These are phyloP conservation scores for Drosophila merina DNA, from an alignment of 2,888 invertebrate genomes.

Conservation along the genomic window DNA sequence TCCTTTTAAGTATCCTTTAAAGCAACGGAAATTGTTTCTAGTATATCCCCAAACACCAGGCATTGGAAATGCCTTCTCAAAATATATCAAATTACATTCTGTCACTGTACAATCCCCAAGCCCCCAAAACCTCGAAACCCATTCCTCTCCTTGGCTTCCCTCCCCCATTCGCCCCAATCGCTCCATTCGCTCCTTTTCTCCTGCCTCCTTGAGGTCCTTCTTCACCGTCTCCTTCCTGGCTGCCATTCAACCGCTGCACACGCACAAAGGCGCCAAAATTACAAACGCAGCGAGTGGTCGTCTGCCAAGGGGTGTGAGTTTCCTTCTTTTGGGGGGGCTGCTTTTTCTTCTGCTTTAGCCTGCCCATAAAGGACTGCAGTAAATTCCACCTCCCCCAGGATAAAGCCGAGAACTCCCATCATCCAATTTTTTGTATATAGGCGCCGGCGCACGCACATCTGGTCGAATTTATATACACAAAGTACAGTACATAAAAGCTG, in stretches of 20 bases:
- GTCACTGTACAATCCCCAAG: slow-evolving; percentile 46
- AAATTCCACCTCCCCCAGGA: slow-evolving; percentile 23
- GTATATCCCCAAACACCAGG: slow-evolving; percentile 17
- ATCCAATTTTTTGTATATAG: slow-evolving; percentile 45
- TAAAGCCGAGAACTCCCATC: slow-evolving; percentile 9
- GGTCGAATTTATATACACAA: slow-evolving; percentile 47
- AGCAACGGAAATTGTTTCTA: neutral
- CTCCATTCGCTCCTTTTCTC: slow-evolving; percentile 10
- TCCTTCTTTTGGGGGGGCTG: slow-evolving; percentile 13
- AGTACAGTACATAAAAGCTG: slow-evolving; percentile 53
- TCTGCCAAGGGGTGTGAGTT: slow-evolving; percentile 20
- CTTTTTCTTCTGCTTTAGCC: slow-evolving; percentile 11
- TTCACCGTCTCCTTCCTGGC: slow-evolving; percentile 1
- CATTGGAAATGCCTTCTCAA: slow-evolving; percentile 21
- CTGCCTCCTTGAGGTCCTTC: neutral
- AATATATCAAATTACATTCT: slow-evolving; percentile 38
- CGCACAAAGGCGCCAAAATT: slow-evolving; percentile 78
- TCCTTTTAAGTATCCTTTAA: neutral
- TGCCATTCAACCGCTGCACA: slow-evolving; percentile 56
- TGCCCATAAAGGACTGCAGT: slow-evolving; percentile 75
- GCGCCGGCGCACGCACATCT: slow-evolving; percentile 71
- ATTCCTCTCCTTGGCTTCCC: slow-evolving; percentile 12
- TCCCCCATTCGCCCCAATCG: neutral
- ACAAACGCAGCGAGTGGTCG: slow-evolving; percentile 78
- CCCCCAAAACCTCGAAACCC: slow-evolving; percentile 37